A percentile compares a stretch with the other conserved stretches of the same genome.
phyloP scores from a whole-genome alignment of 2,888 invertebrate genomes.

The Megastigmus dorsalis region DNA sequence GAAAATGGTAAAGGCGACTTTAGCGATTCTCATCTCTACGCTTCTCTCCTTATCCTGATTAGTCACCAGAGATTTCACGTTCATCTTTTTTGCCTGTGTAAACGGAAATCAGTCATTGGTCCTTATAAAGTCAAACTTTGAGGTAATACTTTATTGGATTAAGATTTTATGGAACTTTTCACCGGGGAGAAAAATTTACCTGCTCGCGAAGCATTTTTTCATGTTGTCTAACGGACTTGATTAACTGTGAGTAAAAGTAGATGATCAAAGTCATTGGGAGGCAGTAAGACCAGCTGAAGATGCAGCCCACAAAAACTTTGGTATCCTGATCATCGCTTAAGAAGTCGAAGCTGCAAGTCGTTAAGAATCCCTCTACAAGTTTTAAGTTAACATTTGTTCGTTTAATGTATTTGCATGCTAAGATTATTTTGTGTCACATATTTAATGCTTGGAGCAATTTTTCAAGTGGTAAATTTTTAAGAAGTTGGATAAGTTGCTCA shows the following conservation, averaged over 20 bases:
- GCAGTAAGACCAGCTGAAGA: constrained; percentile 86
- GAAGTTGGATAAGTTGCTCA: no score
- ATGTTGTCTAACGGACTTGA: constrained; percentile 90
- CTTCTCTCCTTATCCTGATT: constrained; percentile 83
- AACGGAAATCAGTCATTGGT: not conserved
- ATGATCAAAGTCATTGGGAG: constrained; percentile 86
- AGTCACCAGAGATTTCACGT: constrained; percentile 87
- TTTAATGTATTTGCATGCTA: no score
- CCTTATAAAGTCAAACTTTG: not conserved
- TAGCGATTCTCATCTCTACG: constrained; percentile 89
- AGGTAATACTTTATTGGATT: not conserved
- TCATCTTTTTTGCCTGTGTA: constrained; percentile 89
- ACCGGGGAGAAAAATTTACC: constrained; percentile 71
- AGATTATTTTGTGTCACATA: no score
- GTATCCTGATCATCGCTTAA: constrained; percentile 87
- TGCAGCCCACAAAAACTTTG: constrained; percentile 84
- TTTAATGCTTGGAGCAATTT: no score
- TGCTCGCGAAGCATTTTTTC: constrained; percentile 87
- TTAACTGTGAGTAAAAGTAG: constrained; percentile 90
- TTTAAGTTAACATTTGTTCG: not conserved
- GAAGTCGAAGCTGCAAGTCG: constrained; percentile 90
- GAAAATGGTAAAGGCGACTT: constrained; percentile 91
- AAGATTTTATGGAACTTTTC: not conserved
- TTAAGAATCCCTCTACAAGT: constrained; percentile 90
- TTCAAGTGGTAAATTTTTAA: no score